These are phyloP conservation scores for Charanyca ferruginea DNA, from an alignment of 2,888 invertebrate species.

Conservation along the genomic window DNA sequence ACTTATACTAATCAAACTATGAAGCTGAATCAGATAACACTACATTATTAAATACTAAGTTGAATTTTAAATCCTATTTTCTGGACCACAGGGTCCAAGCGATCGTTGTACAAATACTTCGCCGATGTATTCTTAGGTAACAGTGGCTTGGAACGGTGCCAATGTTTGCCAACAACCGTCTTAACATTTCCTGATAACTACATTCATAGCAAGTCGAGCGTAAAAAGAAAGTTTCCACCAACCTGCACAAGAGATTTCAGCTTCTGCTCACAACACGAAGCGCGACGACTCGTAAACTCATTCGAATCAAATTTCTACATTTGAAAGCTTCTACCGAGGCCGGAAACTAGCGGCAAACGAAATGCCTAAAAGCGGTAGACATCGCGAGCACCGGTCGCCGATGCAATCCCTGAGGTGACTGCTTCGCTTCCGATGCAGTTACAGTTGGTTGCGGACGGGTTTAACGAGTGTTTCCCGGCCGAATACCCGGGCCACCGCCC, in stretches of 20 bases:
- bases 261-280: constrained; percentile 67
- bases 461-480: constrained; percentile 79
- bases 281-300: constrained; percentile 81
- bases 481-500: constrained; percentile 73
- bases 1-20: background rate
- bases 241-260: constrained; percentile 74
- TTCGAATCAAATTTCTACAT: constrained; percentile 79
- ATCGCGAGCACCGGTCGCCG: constrained; percentile 63
- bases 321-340: constrained; percentile 63
- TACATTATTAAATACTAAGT: constrained; percentile 29
- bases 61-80: constrained; percentile 64
- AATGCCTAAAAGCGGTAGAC: constrained; percentile 72
- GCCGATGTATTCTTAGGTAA: constrained; percentile 67
- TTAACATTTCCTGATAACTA: constrained; percentile 82
- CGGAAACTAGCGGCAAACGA: constrained; percentile 70
- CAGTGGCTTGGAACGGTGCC: constrained; percentile 79
- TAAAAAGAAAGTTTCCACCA: constrained; percentile 80
- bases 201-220: constrained; percentile 78
- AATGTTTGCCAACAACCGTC: constrained; percentile 81
- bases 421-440: constrained; percentile 78
- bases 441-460: constrained; percentile 72
- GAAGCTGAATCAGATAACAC: constrained; percentile 3
- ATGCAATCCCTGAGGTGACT: constrained; percentile 73
- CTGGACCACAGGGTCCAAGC: constrained; percentile 56
- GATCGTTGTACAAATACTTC: constrained; percentile 59